phyloP scores from a whole-genome alignment of 2,888 invertebrate species.

The Plebejus argus region DNA sequence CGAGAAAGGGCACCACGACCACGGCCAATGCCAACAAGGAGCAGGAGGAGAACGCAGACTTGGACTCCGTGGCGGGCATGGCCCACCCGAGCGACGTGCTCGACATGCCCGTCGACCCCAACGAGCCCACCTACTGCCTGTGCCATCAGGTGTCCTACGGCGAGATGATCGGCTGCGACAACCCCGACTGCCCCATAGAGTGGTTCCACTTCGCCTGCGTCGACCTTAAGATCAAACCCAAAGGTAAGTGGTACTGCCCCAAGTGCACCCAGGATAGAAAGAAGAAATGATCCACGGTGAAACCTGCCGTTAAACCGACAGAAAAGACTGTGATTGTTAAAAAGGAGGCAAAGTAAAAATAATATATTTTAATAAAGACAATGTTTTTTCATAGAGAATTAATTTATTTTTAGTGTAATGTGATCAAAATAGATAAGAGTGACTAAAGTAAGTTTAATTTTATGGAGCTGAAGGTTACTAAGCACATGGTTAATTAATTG shows the following conservation, averaged over 20 bases:
- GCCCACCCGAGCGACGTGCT: constrained; percentile 94
- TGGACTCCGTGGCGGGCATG: constrained; percentile 79
- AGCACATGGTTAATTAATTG: not conserved
- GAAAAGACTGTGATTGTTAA: constrained; percentile 69
- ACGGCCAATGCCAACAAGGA: constrained; percentile 65
- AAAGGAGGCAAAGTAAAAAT: constrained; percentile 62
- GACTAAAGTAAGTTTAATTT: constrained; percentile 15
- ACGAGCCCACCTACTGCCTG: constrained; percentile 98
- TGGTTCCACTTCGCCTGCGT: constrained; percentile 99
- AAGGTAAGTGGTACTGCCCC: constrained; percentile 98
- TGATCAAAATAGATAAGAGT: constrained; percentile 34
- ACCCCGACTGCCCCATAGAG: constrained; percentile 93
- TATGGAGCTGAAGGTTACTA: not conserved
- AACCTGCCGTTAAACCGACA: constrained; percentile 58
- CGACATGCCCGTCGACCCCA: constrained; percentile 97
- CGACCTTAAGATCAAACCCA: constrained; percentile 93
- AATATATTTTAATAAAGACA: constrained; percentile 41
- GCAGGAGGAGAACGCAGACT: constrained; percentile 70
- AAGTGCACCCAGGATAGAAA: constrained; percentile 92
- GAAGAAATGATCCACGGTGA: constrained; percentile 84
- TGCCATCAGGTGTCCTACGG: constrained; percentile 98
- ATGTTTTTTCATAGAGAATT: constrained; percentile 40
- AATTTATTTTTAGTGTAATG: constrained; percentile 43
- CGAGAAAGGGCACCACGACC: constrained; percentile 64
- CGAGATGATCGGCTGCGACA: constrained; percentile 98